A percentile compares a stretch with the other conserved stretches of the same genome.
Conservation (phyloP, 2,888 invertebrate genomes). For the Rhabditophanes sp. region DNA sequence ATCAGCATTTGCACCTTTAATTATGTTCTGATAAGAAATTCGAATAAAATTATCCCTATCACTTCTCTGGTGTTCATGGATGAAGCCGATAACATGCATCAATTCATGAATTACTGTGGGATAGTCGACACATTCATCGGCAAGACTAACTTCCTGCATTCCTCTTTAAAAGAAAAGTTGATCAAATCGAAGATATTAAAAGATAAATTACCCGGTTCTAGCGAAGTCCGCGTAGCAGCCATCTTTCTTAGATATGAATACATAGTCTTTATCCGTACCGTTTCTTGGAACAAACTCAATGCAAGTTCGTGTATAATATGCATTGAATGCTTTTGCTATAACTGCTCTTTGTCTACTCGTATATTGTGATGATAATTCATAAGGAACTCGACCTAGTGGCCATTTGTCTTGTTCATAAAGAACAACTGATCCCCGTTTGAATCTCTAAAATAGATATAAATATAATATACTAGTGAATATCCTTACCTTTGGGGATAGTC, state of each 20-base stretch:
- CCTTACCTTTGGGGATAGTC: slow-evolving; percentile 11
- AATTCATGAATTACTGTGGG: slow-evolving; percentile 62
- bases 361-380: slow-evolving; percentile 35
- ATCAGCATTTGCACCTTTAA: slow-evolving; percentile 40
- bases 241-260: slow-evolving; percentile 50
- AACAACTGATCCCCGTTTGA: slow-evolving; percentile 30
- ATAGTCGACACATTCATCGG: slow-evolving; percentile 45
- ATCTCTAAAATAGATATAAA: slow-evolving; percentile 16
- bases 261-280: slow-evolving; percentile 50
- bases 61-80: slow-evolving; percentile 41
- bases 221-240: slow-evolving; percentile 63
- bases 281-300: slow-evolving; percentile 54
- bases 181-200: too few relatives aligned
- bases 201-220: too few relatives aligned
- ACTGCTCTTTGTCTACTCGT: slow-evolving; percentile 38
- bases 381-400: slow-evolving; percentile 40
- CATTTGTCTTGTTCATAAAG: slow-evolving; percentile 40
- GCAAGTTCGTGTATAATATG: slow-evolving; percentile 54
- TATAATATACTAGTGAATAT: slow-evolving; percentile 2
- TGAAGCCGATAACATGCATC: slow-evolving; percentile 51
- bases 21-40: slow-evolving; percentile 34
- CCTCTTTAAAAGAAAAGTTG: too few relatives aligned
- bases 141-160: slow-evolving; percentile 57
- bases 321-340: slow-evolving; percentile 52
- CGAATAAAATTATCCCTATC: slow-evolving; percentile 34